These are phyloP conservation scores for Microcebus griseorufus DNA, from an alignment of 2,113 vertebrate genomes.

Conservation along the genomic window DNA sequence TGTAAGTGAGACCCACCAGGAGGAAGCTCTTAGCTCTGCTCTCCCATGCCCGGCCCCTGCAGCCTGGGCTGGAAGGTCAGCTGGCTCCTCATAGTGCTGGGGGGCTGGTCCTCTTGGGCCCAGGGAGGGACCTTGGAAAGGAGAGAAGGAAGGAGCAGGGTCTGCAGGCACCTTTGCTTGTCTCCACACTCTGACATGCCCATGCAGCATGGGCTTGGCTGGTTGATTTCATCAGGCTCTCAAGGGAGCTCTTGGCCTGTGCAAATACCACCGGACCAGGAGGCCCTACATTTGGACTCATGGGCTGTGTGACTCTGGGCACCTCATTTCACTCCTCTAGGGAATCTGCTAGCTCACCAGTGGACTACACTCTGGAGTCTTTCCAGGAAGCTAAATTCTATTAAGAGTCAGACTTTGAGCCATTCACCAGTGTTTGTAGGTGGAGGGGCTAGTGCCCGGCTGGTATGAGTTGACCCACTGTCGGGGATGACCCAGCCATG, in stretches of 20 bases:
- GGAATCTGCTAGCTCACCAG: neutral
- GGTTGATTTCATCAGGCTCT: neutral
- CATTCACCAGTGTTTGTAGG: neutral
- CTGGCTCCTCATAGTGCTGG: neutral
- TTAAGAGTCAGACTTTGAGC: neutral
- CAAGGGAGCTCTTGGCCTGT: neutral
- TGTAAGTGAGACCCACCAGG: no score
- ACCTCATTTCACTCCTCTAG: neutral
- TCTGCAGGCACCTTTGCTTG: fast-evolving
- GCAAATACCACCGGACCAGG: no score
- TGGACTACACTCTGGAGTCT: neutral
- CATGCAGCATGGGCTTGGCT: fast-evolving
- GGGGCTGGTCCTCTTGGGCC: neutral
- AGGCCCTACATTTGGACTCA: neutral
- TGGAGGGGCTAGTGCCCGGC: neutral
- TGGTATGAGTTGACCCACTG: neutral
- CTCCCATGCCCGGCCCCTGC: no score
- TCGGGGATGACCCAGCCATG: neutral
- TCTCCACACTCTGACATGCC: neutral
- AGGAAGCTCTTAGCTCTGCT: neutral
- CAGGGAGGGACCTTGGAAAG: neutral
- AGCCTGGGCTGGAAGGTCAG: neutral
- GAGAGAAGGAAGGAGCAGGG: neutral
- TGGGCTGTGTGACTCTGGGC: neutral
- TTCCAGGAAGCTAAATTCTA: neutral